Base-by-base conservation (phyloP, 1,140 invertebrate species). In the Araneus ventricosus region DNA sequence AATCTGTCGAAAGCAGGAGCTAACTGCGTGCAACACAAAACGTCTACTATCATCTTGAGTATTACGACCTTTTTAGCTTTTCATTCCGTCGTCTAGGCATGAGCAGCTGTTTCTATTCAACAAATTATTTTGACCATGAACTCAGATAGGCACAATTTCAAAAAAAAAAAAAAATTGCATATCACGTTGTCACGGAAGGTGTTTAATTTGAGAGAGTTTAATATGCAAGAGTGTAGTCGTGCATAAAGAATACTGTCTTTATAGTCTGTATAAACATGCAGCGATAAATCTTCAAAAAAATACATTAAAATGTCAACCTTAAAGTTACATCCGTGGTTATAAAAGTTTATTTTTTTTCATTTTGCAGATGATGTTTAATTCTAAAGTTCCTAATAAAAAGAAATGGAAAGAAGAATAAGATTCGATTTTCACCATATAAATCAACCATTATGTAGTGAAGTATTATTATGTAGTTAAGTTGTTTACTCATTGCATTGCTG, bases 91-190 rank as follows among this genome's bases (percentile, higher is more conserved):
- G 70, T 75, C 70, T 75, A 75, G 70, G 30, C 70, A 34, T 34
- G 70, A 22, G 70, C 70, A 75, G 70, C 70, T 75, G 70, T 37
- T 75, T 75, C 70, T 75, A 75, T 30, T 37, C 30, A 75, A 75
- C 30, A 75, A 75, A 75, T 75, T 75, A 75, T 75, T 75, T 75
- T 37, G 70, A 75, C 70, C 70, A 17, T 75, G 70, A 75, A 75
- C 70, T 30, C 30, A 37, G 34, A 75, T 34, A 37, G 67, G 30
- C 70, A 75, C 30, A 75, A 75, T 75, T 75, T 34, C 27, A 20
- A 75, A 37, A 75, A 75, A 20, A 75, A 37, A 75, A 75, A 75
- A 2, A 75, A 34, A 75, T 75, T 75, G 63, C 63, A 67, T n/a
- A 67, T 67, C 63, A 67, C 63, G 63, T 67, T 67, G 63, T 37